These are phyloP conservation scores for Meles meles DNA, from an alignment of 2,113 vertebrate species.

Conservation along the genomic window DNA sequence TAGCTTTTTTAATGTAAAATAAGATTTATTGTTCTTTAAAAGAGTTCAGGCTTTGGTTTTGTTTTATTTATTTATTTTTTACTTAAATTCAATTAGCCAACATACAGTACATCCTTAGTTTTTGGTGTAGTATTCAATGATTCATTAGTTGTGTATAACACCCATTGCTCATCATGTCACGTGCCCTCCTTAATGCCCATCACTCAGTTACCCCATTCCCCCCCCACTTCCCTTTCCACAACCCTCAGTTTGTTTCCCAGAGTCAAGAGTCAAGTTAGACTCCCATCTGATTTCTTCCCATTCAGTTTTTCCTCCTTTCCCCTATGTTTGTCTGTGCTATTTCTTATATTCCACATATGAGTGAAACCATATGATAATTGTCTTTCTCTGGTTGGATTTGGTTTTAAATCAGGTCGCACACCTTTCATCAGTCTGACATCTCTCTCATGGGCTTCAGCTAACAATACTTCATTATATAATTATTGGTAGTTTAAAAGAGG, in stretches of 20 bases:
- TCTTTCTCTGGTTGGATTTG: neutral
- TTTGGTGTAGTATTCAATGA: neutral
- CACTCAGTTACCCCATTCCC: neutral
- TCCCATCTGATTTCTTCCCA: neutral
- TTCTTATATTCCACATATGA: neutral
- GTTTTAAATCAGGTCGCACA: conserved; percentile 72
- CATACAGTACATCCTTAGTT: neutral
- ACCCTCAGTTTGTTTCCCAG: neutral
- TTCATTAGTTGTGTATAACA: neutral
- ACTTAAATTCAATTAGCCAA: neutral
- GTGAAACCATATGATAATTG: neutral
- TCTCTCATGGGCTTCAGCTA: conserved; percentile 55
- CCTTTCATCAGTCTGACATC: conserved; percentile 56
- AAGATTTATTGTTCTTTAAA: conserved; percentile 72
- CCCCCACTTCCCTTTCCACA: neutral
- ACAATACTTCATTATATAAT: conserved; percentile 44
- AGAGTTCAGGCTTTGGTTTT: conserved; percentile 57
- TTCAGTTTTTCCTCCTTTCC: neutral
- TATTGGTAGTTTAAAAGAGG: neutral
- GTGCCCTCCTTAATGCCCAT: neutral
- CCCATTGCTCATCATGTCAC: neutral
- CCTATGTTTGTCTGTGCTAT: neutral
- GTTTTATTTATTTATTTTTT: neutral
- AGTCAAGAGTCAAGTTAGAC: neutral
- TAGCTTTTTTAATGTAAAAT: conserved; percentile 47